phyloP scores from a whole-genome alignment of 1,140 invertebrate genomes.

The Megathymus violae region DNA sequence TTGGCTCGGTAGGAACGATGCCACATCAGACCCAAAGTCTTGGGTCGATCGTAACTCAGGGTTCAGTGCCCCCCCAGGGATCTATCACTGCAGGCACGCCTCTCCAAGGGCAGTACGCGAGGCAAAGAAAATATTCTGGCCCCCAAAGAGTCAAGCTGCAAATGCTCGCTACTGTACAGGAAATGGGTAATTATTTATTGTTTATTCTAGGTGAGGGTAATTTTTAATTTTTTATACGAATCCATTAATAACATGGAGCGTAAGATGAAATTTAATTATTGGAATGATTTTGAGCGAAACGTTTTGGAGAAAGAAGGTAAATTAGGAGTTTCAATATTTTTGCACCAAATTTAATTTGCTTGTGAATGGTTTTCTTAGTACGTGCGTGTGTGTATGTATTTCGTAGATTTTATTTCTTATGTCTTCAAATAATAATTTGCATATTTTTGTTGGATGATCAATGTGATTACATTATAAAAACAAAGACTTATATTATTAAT shows the following conservation, averaged over 20 bases:
- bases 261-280: not conserved
- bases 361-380: slow-evolving; percentile 26
- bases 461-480: too few relatives aligned
- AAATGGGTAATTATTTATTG: slow-evolving; percentile 77
- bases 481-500: too few relatives aligned
- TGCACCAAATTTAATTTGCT: slow-evolving; percentile 13
- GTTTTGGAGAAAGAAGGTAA: not conserved
- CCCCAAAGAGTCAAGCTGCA: slow-evolving; percentile 77
- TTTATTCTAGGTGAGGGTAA: slow-evolving; percentile 40
- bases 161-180: slow-evolving; percentile 80
- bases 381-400: slow-evolving; percentile 29
- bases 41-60: slow-evolving; percentile 17
- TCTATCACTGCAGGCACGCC: slow-evolving; percentile 64
- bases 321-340: slow-evolving; percentile 6
- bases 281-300: not conserved
- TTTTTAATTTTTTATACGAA: slow-evolving; percentile 15
- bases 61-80: slow-evolving; percentile 40
- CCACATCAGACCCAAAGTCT: slow-evolving; percentile 34
- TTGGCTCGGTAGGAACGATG: slow-evolving; percentile 33
- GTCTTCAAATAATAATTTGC: slow-evolving; percentile 14
- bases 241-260: too few relatives aligned
- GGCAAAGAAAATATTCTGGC: slow-evolving; percentile 77
- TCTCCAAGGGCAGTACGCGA: slow-evolving; percentile 49
- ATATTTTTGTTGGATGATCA: not conserved
- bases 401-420: slow-evolving; percentile 22